phyloP scores from a whole-genome alignment of 2,797 vertebrate species.

The Phataginus tricuspis region DNA sequence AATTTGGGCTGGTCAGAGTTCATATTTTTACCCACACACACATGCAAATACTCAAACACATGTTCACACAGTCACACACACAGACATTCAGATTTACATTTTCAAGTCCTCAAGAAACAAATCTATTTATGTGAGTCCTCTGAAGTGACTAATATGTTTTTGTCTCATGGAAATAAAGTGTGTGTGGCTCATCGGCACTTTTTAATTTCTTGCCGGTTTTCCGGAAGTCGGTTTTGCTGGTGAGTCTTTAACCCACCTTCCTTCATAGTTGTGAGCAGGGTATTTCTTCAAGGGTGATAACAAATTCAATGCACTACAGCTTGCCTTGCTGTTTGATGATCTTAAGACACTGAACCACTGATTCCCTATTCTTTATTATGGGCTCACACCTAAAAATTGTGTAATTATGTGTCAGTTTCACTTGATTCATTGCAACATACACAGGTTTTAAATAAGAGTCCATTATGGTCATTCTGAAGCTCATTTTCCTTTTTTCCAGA shows the following conservation, averaged over 20 bases:
- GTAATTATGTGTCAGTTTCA: neutral
- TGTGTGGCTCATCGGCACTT: neutral
- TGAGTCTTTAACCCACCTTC: neutral
- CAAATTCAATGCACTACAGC: neutral
- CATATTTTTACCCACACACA: neutral
- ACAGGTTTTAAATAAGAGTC: neutral
- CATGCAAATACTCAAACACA: neutral
- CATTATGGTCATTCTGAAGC: neutral
- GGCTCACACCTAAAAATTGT: neutral
- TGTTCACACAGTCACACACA: neutral
- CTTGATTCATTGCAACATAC: slow-evolving; percentile 22
- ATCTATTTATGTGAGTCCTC: neutral
- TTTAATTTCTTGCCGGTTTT: neutral
- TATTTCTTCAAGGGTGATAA: neutral
- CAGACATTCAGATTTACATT: neutral
- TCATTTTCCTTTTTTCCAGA: slow-evolving; percentile 49
- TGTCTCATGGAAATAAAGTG: neutral
- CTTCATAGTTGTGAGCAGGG: neutral
- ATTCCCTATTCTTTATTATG: neutral
- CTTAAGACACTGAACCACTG: neutral
- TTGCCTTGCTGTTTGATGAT: neutral
- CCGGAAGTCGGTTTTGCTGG: neutral
- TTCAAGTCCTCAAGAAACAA: neutral
- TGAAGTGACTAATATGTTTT: neutral
- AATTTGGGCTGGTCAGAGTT: neutral